Base-by-base conservation (phyloP, 2,888 invertebrate genomes). In the Hermodice carunculata region DNA sequence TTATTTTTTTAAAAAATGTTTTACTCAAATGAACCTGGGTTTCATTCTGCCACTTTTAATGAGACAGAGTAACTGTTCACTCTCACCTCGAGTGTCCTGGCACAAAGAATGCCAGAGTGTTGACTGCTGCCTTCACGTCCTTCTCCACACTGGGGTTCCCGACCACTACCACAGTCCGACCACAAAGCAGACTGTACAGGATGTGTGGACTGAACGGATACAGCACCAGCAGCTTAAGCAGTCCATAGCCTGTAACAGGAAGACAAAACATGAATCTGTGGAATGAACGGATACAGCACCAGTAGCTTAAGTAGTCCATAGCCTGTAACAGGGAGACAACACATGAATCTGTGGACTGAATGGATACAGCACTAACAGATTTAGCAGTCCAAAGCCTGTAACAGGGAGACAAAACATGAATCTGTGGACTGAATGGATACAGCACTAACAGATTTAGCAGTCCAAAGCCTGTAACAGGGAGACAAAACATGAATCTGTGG, bases 111-210 rank as follows among this genome's bases (percentile, higher is more conserved):
- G 75, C 71, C 44, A 85, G 66, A 14, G 84, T 78, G 8, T 71
- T 78, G 42, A 84, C 71, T 8, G 79, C 44, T 28, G 69, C 70
- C 52, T 68, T 75, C 4, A 83, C 71, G 26, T 78, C 76, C 14
- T 61, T 59, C 61, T 84, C 83, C 37, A 67, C 56, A 51, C 64
- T 71, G 19, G 66, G 48, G 34, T 37, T 43, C 40, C 81, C 82
- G 3, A 81, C 69, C 29, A 85, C 72, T 52, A 82, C 67, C 11
- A 83, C 78, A 5, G 82, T 76, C 58, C 83, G 70, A 14, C 84
- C 83, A 48, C 75, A 75, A 67, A 85, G 73, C 49, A 85, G 67
- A 43, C 81, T 80, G 69, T 75, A 80, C 26, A 82, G 60, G 19
- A 82, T 67, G 66, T 80, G 77, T 28, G 76, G 76, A 19, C 78